Conservation (phyloP, 2,888 invertebrate species). For the Cecidostiba fungosa region DNA sequence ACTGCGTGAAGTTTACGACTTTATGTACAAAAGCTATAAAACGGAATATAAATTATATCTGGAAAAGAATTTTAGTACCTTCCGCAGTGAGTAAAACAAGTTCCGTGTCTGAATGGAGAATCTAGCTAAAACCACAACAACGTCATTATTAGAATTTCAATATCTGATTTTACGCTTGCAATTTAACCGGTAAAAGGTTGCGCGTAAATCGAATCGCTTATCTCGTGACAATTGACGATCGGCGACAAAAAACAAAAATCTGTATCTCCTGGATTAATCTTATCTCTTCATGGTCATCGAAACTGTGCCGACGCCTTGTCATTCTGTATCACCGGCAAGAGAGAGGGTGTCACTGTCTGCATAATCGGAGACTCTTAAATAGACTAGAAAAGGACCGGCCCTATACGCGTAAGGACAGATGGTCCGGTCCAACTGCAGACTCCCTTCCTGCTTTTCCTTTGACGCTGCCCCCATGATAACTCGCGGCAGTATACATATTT, state of each 20-base stretch:
- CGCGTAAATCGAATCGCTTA: conserved; percentile 48
- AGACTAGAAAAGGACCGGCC: neutral
- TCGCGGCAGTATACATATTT: conserved; percentile 2
- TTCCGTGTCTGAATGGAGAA: neutral
- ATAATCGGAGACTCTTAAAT: conserved; percentile 61
- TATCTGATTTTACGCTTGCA: conserved; percentile 31
- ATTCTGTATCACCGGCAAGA: conserved; percentile 27
- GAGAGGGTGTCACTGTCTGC: conserved; percentile 56
- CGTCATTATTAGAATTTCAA: conserved; percentile 32
- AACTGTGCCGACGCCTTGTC: conserved; percentile 47
- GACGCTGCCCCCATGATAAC: neutral
- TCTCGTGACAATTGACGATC: conserved; percentile 28
- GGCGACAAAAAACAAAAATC: neutral
- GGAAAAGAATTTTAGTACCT: neutral
- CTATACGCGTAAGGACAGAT: conserved; percentile 47
- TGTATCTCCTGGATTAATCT: neutral
- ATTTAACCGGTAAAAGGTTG: conserved; percentile 9
- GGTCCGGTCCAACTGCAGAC: conserved; percentile 29
- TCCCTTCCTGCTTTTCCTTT: conserved; percentile 24
- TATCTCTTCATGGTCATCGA: conserved; percentile 59
- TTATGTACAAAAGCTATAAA: neutral
- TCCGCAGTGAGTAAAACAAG: neutral
- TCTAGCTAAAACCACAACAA: neutral
- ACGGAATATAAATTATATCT: conserved; percentile 2
- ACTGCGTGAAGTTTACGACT: neutral